phyloP scores from a whole-genome alignment of 2,797 vertebrate species.

The Iguana delicatissima region DNA sequence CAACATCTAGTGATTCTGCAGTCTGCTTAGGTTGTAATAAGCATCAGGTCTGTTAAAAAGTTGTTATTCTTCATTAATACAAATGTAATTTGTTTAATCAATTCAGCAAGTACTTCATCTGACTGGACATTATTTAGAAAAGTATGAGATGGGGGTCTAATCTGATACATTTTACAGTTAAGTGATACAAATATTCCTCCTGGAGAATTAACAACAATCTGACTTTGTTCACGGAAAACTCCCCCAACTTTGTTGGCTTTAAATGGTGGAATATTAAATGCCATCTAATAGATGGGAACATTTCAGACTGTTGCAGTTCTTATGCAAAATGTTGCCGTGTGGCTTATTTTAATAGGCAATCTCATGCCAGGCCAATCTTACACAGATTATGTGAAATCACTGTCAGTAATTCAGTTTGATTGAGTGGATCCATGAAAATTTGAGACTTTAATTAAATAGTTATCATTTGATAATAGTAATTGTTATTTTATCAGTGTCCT shows the following conservation, averaged over 20 bases:
- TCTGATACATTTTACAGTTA: neutral
- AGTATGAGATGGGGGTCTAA: neutral
- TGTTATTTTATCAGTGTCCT: neutral
- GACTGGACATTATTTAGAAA: neutral
- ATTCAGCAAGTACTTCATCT: neutral
- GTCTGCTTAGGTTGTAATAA: constrained; percentile 17
- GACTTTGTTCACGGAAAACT: neutral
- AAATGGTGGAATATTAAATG: constrained; percentile 27
- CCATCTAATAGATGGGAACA: constrained; percentile 24
- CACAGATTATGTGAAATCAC: fast-evolving
- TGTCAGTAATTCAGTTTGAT: neutral
- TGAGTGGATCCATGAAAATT: neutral
- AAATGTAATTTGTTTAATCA: neutral
- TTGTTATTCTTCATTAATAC: constrained; percentile 27
- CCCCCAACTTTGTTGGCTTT: neutral
- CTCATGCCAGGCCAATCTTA: neutral
- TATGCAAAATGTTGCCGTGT: constrained; percentile 23
- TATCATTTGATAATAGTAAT: constrained; percentile 13
- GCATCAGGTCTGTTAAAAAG: constrained; percentile 42
- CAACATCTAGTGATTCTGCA: constrained; percentile 36
- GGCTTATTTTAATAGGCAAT: neutral
- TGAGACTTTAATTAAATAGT: constrained; percentile 31
- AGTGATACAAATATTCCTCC: constrained; percentile 15
- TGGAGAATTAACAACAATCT: neutral
- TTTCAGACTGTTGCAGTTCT: constrained; percentile 29